Base-by-base conservation (phyloP, 1,140 invertebrate species). In the Orius insidiosus region DNA sequence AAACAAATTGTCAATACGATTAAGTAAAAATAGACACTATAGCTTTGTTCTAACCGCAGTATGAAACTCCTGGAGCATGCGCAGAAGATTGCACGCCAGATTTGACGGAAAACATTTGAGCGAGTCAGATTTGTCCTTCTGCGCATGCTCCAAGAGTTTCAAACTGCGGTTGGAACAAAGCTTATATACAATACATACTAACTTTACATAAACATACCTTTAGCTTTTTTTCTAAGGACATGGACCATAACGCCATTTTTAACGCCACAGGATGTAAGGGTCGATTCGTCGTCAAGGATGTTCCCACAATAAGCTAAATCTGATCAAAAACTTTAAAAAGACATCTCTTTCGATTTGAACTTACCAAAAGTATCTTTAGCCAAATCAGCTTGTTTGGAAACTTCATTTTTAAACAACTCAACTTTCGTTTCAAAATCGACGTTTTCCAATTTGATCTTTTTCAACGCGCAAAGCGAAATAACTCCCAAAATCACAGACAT, bases 251-350 rank as follows among this genome's bases (percentile, higher is more conserved):
- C 61, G 34, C 69, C 69, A 54, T 58, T 54, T 54, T 68, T 70
- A 31, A 73, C 48, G 8, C 67, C 67, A 55, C 59, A 67, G 2
- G 62, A 62, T 42, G 63, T 62, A 10, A 73, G 39, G 4, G 63
- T 66, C 5, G 59, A 50, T 7, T 69, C 61, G 52, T 70, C 64
- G 47, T 70, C 66, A 2, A 73, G 53, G 37, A 69, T 57, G 50
- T 63, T 60, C 8, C 71, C 71, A 54, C 67, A 68, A 51, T 68
- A 72, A 47, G 67, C 59, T 11, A 73, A 56, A 57, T 71, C 71
- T 72, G 42, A 3, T 32, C 38, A 7, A 41, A 48, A 30, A 52
- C 54, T 50, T 33, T 38, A 58, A 53, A 48, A 19, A 14, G 41
- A 48, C 11, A 14, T 13, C 4, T 35, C 16, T 13, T 14, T 35